Evolutionary conservation across 2,888 invertebrate species (phyloP).

Genomic region (Drosophila multiciliata): DNA sequence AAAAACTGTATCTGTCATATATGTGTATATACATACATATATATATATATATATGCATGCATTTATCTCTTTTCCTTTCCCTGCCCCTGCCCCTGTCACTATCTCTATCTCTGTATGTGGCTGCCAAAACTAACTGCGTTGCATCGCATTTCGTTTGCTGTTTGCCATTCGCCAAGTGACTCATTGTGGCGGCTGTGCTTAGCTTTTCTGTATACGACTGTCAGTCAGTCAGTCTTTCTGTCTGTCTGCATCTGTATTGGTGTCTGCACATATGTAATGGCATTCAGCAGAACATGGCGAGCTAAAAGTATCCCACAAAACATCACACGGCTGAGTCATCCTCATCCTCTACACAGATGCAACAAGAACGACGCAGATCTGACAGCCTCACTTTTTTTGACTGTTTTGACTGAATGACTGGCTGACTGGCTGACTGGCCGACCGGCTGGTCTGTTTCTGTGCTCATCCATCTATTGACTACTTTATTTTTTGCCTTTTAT

Average conservation of each 20-base stretch:
- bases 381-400: not conserved
- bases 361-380: conserved; percentile 2
- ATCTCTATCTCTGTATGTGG: conserved; percentile 26
- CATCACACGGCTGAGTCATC: conserved; percentile 43
- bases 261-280: conserved; percentile 19
- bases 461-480: conserved; percentile 6
- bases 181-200: conserved; percentile 41
- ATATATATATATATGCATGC: not conserved
- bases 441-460: not conserved
- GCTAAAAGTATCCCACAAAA: conserved; percentile 49
- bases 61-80: not conserved
- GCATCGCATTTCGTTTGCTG: conserved; percentile 34
- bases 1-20: conserved; percentile 27
- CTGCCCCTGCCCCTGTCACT: not conserved
- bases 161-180: conserved; percentile 42
- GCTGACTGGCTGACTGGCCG: not conserved
- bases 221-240: not conserved
- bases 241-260: not conserved
- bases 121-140: conserved; percentile 55
- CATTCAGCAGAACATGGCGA: conserved; percentile 50
- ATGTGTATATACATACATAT: not conserved
- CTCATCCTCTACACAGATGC: conserved; percentile 18
- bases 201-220: conserved; percentile 21
- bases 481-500: not conserved
- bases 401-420: not conserved